Percentiles rank a stretch among this genome's conserved stretches.
These are phyloP conservation scores for Crotophaga sulcirostris DNA, from an alignment of 2,113 vertebrate genomes.

Conservation along the genomic window DNA sequence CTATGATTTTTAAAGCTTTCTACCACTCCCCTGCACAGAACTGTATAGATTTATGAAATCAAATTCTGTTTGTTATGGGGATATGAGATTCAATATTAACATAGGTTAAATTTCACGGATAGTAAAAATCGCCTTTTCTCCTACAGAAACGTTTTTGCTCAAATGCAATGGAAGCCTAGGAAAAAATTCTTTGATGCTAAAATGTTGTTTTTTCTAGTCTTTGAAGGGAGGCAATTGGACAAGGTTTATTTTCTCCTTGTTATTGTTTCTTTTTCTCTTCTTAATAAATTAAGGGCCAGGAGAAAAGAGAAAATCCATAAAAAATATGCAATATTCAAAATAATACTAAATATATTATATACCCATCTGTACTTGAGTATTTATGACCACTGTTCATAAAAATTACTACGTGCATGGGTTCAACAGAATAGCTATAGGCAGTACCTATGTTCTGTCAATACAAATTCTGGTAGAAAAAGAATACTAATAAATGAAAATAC, in stretches of 20 bases:
- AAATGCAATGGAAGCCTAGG: not conserved
- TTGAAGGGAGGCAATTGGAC: rapidly evolving
- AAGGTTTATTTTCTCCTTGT: not conserved
- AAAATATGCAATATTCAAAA: not conserved
- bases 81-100: not conserved
- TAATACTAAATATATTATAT: not conserved
- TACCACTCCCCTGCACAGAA: not conserved
- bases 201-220: not conserved
- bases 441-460: not conserved
- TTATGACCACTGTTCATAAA: not conserved
- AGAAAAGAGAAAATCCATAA: not conserved
- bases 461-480: not conserved
- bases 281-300: not conserved
- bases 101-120: not conserved
- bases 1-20: not conserved
- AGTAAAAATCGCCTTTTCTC: not conserved
- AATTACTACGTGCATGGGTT: not conserved
- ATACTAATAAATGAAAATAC: not conserved
- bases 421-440: not conserved
- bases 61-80: not conserved
- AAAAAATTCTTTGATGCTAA: not conserved
- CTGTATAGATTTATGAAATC: not conserved
- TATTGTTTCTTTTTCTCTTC: not conserved
- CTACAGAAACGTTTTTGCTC: not conserved
- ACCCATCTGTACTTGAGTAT: not conserved